Conservation (phyloP, 2,797 vertebrate genomes). For the Pangasius djambal region DNA sequence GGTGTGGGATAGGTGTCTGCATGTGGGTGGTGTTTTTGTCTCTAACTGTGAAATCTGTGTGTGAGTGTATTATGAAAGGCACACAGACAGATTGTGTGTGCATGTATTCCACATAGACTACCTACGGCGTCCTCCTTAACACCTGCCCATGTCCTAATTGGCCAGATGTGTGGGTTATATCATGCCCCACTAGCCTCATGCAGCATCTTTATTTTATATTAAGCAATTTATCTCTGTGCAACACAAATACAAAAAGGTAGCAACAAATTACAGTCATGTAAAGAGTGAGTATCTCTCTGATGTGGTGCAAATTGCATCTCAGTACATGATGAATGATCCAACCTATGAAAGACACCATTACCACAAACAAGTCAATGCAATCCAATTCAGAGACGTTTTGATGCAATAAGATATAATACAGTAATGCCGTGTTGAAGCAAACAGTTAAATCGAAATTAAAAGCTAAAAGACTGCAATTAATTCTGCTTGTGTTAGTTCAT, state of each 20-base stretch:
- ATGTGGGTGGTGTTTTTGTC: conserved; percentile 32
- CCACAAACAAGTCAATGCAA: neutral
- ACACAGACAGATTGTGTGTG: conserved; percentile 13
- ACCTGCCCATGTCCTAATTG: conserved; percentile 29
- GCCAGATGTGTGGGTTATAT: conserved; percentile 20
- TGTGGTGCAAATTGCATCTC: neutral
- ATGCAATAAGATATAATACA: neutral
- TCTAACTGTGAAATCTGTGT: conserved; percentile 15
- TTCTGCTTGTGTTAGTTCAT: neutral
- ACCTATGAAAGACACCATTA: neutral
- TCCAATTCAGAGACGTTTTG: neutral
- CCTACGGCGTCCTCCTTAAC: conserved; percentile 13
- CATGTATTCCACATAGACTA: conserved; percentile 19
- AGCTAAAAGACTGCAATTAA: neutral
- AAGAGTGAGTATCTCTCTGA: neutral
- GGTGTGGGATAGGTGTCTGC: conserved; percentile 12
- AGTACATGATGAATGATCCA: neutral
- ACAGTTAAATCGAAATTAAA: neutral
- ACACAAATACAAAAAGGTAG: neutral
- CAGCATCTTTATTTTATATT: neutral
- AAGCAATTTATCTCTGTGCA: neutral
- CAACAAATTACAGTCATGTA: neutral
- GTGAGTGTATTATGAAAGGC: neutral
- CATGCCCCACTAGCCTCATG: conserved; percentile 1
- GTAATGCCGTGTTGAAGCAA: neutral